phyloP scores from a whole-genome alignment of 30 jellyfish, hydroid and myxozoan genomes.

The Mastigias papua region DNA sequence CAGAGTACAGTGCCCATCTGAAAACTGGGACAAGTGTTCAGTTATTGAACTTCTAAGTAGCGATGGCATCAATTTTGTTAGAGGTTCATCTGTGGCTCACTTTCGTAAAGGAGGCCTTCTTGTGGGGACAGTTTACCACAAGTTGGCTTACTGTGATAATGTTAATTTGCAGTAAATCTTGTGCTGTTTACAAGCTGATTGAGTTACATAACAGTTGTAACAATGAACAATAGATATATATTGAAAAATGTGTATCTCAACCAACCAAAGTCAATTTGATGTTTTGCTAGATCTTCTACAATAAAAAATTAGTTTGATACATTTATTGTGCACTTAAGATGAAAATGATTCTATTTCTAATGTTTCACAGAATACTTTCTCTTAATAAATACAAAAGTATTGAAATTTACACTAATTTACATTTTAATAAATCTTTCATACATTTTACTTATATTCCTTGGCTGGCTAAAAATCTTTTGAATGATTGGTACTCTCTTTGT shows the following conservation, averaged over 20 bases:
- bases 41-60: slow-evolving; percentile 73
- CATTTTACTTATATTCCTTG: slow-evolving; percentile 69
- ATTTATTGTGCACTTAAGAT: no score
- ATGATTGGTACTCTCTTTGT: slow-evolving; percentile 58
- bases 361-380: no score
- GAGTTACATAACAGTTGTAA: background rate
- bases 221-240: no score
- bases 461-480: slow-evolving; percentile 62
- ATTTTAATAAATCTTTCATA: background rate
- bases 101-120: slow-evolving; percentile 68
- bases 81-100: slow-evolving; percentile 74
- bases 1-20: slow-evolving; percentile 24
- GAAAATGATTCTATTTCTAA: no score
- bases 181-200: background rate
- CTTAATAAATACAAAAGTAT: no score
- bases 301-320: no score
- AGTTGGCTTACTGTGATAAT: slow-evolving; percentile 80
- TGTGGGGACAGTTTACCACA: slow-evolving; percentile 86
- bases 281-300: no score
- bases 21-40: slow-evolving; percentile 38
- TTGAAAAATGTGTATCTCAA: no score
- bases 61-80: slow-evolving; percentile 81
- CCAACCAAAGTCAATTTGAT: no score
- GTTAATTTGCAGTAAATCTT: slow-evolving; percentile 9
- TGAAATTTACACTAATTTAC: background rate